Base-by-base conservation (phyloP, 2,888 invertebrate species). In the Gastrophysa polygoni region DNA sequence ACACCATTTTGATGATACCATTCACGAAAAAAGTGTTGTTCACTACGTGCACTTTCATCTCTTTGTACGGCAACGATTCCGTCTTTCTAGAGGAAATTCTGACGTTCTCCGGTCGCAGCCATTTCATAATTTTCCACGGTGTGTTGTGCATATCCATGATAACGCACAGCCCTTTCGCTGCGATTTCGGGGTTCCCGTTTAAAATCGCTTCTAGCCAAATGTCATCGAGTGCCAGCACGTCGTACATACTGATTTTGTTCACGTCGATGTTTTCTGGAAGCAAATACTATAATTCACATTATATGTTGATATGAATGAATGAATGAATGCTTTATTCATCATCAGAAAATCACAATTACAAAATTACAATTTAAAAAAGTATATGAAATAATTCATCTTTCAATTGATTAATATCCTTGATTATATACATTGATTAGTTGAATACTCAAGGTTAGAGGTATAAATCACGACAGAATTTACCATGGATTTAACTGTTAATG, bases 121-220 rank as follows among this genome's bases (percentile, higher is more conserved):
- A 81, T 60, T 72, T 76, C 32, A 78, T 67, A 43, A 78, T 21
- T 55, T 70, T 75, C 73, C 73, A 76, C 0, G 76, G 69, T 43
- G 73, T 72, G 49, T 76, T 74, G 11, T 71, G 68, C 32, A 81
- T 73, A 63, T 82, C 82, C 8, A 82, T 61, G 8, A 82, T 70
- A 11, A 79, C 71, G 56, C 80, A 78, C 8, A 82, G 57, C 2
- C 82, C 82, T 51, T 78, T 77, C 61, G 71, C 67, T 3, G 78
- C 77, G 28, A 76, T 68, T n/a, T 73, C 71, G 58, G 79, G 78
- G 59, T 80, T 77, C 1, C 56, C 32, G 8, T 51, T 29, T 54
- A 80, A 61, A n/a, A 78, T 71, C 14, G 74, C 70, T 68, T 82
- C 82, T 16, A 82, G 56, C 80, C 80, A 81, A 1, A 80, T 67